Base-by-base conservation (phyloP, 2,113 vertebrate species). In the Marcusenius ussheri region DNA sequence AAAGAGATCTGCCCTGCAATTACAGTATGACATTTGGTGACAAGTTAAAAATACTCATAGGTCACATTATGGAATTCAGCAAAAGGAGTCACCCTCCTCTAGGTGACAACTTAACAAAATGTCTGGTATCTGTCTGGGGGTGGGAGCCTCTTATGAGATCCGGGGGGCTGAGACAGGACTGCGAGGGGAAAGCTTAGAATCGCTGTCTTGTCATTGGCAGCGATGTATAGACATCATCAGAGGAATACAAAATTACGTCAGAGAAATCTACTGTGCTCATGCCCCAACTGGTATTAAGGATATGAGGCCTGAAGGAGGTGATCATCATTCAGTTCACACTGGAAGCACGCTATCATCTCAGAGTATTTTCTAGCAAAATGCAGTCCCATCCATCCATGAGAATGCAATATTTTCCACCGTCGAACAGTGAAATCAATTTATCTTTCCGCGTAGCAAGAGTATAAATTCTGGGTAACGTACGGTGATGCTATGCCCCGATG, bases 351-450 rank as follows among this genome's bases (percentile, higher is more conserved):
- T 15, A 51, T 51, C 49, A 87, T 51, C 24, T 87, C 47, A 31
- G 46, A 51, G 35, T 7, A 42, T 21, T 46, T 85, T 49, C 83
- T 46, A 85, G 21, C 21, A 19, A 87, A 50, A 27, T 87, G 4
- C n/a, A 87, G n/a, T 19, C 49, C 49, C 46, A 51, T 53, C 13
- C n/a, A 51, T 87, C 47, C 85, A 35, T 47, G n/a, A 35, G 49
- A 87, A 87, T 53, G 27, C 85, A 87, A 88, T 62, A 66, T 46
- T 88, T 88, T 45, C 35, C 17, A 62, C 51, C 15, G 87, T 21
- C 21, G 17, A 62, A 45, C 24, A 88, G 35, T 88, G 51, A 50
- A 62, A 45, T 88, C 35, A 58, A 62, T 66, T 62, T 62, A 39
- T 56, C 35, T 35, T 58, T 31, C n/a, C 2, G 51, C 39, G 39